phyloP scores from a whole-genome alignment of 2,797 vertebrate species.

The Gymnodraco acuticeps region DNA sequence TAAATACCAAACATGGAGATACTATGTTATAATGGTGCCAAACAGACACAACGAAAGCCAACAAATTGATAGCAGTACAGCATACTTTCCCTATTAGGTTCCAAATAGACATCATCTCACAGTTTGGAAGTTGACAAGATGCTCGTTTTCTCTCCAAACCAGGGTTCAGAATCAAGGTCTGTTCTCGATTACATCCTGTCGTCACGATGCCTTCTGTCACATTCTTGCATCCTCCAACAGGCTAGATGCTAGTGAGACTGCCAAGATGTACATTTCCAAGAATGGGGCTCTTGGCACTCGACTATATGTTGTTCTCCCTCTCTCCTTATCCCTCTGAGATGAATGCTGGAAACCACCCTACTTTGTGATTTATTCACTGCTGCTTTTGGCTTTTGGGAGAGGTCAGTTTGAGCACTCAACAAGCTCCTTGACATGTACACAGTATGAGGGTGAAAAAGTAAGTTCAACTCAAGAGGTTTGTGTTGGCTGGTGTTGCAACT shows the following conservation, averaged over 20 bases:
- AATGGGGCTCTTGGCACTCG: slow-evolving; percentile 47
- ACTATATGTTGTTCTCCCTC: slow-evolving; percentile 45
- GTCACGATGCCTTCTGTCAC: slow-evolving; percentile 59
- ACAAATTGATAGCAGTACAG: slow-evolving; percentile 14
- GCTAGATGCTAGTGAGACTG: slow-evolving; percentile 38
- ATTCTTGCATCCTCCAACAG: slow-evolving; percentile 42
- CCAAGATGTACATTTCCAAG: slow-evolving; percentile 59
- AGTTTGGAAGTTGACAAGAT: slow-evolving; percentile 54
- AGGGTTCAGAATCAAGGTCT: slow-evolving; percentile 56
- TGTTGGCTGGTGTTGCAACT: not conserved
- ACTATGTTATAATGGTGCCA: not conserved
- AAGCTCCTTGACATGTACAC: slow-evolving; percentile 25
- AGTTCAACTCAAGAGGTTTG: slow-evolving; percentile 13
- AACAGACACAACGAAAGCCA: slow-evolving; percentile 20
- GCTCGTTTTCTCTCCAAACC: slow-evolving; percentile 43
- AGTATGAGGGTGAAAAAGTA: not conserved
- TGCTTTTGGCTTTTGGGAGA: slow-evolving; percentile 22
- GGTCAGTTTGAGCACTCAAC: slow-evolving; percentile 12
- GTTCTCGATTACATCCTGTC: slow-evolving; percentile 66
- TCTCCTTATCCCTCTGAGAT: slow-evolving; percentile 29
- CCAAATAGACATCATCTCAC: slow-evolving; percentile 46
- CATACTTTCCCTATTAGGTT: slow-evolving; percentile 23
- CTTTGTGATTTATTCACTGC: slow-evolving; percentile 45
- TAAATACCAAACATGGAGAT: not conserved
- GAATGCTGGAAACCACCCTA: slow-evolving; percentile 29